Base-by-base conservation (phyloP, 2,888 invertebrate species). In the Agrotis segetum region DNA sequence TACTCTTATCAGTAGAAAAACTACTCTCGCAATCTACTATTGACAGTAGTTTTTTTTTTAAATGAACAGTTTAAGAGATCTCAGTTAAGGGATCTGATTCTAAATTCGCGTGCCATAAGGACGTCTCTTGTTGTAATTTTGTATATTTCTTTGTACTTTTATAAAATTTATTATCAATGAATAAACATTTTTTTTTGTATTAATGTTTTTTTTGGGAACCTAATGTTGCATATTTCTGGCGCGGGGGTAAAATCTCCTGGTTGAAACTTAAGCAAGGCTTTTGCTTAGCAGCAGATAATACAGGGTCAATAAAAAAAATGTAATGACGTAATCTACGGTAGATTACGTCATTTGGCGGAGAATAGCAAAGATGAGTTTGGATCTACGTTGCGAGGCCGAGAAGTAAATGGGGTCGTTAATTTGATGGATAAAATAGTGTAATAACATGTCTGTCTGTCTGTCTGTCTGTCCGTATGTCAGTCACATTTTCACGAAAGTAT, bases 101-200 rank as follows among this genome's bases (percentile, higher is more conserved):
- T 81, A 88, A 92, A 91, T 92, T 92, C 88, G 90, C 90, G 95
- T 95, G 95, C 95, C 95, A 95, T 95, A 94, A 87, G 89, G 84
- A 89, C 88, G 78, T 85, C 40, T 82, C 61, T 91, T 92, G 82
- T 91, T 92, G 82, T 91, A 91, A 86, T 91, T 95, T 93, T 92
- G 85, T 92, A 91, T 85, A 70, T 78, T 85, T 90, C 90, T 88
- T 66, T 78, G 50, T 78, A 66, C 70, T 88, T 64, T 63, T 88
- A 59, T 83, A 68, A 83, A 83, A 71, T n/a, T 24, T 55, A 55
- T 65, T 81, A 66, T 82, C 62, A 79, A 80, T 71, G 11, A 72
- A 76, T 65, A 64, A 83, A 81, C 74, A 78, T 74, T 71, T 82
- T 84, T 72, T 74, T 76, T 71, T 74, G 67, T 47, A 53, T 63